Conservation (phyloP, 2,797 vertebrate species). For the Mormyrops boulengeri region DNA sequence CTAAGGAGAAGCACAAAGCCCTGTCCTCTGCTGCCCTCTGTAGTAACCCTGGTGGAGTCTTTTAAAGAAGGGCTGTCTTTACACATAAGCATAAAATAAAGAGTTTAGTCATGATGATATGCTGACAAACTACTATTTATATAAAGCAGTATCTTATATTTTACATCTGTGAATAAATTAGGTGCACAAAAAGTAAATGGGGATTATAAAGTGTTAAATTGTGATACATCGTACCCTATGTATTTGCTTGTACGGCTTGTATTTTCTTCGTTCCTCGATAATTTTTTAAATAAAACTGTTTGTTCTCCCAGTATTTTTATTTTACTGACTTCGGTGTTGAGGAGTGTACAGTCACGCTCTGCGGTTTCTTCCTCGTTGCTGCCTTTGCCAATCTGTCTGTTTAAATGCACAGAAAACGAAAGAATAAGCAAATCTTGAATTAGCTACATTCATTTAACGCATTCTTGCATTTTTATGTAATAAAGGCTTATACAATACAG, state of each 20-base stretch:
- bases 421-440: not conserved
- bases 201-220: not conserved
- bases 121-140: slow-evolving; percentile 10
- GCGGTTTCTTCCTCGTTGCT: not conserved
- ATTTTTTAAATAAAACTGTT: not conserved
- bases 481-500: not conserved
- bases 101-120: not conserved
- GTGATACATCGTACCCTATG: not conserved
- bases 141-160: not conserved
- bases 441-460: not conserved
- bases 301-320: not conserved
- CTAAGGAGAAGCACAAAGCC: not conserved
- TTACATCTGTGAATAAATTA: not conserved
- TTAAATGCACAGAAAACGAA: not conserved
- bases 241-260: slow-evolving; percentile 1
- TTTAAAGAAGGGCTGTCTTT: not conserved
- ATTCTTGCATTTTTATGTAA: not conserved
- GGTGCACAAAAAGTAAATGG: not conserved
- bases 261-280: not conserved
- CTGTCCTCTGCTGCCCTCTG: not conserved
- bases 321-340: not conserved
- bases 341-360: not conserved
- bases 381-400: not conserved
- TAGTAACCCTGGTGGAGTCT: not conserved
- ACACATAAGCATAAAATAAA: not conserved